Evolutionary conservation across 2,888 invertebrate genomes (phyloP), one percentile per base, ranked within the genome.

Genomic region (Amblyjoppa proteus): DNA sequence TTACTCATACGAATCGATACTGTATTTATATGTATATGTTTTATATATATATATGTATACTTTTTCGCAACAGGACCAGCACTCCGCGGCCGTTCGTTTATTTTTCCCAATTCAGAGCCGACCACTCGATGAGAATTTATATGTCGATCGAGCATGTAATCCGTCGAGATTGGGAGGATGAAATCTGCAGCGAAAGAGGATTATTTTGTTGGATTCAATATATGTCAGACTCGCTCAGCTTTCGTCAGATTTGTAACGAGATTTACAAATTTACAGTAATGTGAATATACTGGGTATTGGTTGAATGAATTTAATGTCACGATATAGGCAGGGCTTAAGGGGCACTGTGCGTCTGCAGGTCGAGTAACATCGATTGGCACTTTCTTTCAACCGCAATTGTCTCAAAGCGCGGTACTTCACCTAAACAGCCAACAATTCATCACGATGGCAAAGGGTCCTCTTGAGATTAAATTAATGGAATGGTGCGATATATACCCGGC

Each of bases 21-120:
- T 34, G 41, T 9, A 41, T 41, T 41, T 31, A 9, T 16, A 5
- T 38, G 0, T 64, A 5, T 61, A 7, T 53, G 31, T n/a, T n/a
- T n/a, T 68, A 31, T 58, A 28, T 20, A 34, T 68, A 28, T 49
- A 34, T 68, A 28, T 49, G 11, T 76, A 16, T 76, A 70, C 28
- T 51, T 81, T 70, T 38, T 16, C 28, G 9, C 66, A 20, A 56
- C 34, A 34, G n/a, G 64, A 69, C 34, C 7, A n/a, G n/a, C 25
- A 31, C 53, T 73, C 49, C 58, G 31, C 41, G 34, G 71, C 25
- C 41, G 34, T 34, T 78, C 56, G 77, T 83, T 83, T 82, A 82
- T 64, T 84, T 70, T 81, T 74, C 80, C 75, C 71, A 73, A 76
- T 86, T 77, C 81, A 81, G 51, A 58, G 45, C 76, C 84, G 64